These are phyloP conservation scores for Seira sanloemensis DNA, from an alignment of 2,888 invertebrate species.

Conservation along the genomic window DNA sequence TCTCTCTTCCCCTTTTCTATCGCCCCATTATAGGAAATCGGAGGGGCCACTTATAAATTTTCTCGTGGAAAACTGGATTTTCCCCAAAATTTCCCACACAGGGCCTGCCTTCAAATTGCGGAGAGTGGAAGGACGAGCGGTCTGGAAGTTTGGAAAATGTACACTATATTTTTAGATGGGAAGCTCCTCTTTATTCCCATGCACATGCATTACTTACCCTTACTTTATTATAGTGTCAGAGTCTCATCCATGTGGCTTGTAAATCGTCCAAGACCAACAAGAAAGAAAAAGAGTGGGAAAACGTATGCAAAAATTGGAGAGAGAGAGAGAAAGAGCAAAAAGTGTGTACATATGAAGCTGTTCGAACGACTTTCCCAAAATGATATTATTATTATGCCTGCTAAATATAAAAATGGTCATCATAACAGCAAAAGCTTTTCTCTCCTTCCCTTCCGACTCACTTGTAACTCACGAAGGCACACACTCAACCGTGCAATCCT, in stretches of 20 bases:
- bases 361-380: constrained; percentile 1
- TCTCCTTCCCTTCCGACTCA: neutral
- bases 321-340: constrained; percentile 20
- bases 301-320: neutral
- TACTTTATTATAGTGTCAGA: constrained; percentile 47
- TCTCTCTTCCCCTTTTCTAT: neutral
- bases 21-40: constrained; percentile 5
- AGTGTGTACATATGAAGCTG: constrained; percentile 20
- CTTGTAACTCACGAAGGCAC: constrained; percentile 33
- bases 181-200: constrained; percentile 46
- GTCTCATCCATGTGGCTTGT: constrained; percentile 53
- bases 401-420: constrained; percentile 36
- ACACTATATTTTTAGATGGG: too few species aligned
- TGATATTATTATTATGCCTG: constrained; percentile 11
- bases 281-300: constrained; percentile 35
- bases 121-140: neutral
- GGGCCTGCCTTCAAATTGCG: too few species aligned
- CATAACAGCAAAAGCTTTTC: constrained; percentile 12
- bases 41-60: neutral
- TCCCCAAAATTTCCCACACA: constrained; percentile 7
- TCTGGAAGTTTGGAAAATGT: constrained; percentile 1
- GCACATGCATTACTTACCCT: constrained; percentile 29
- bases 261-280: constrained; percentile 40
- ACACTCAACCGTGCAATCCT: constrained; percentile 59
- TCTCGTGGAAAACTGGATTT: neutral